phyloP scores from a whole-genome alignment of 2,888 invertebrate species.

The Cataglyphis altisquamis region DNA sequence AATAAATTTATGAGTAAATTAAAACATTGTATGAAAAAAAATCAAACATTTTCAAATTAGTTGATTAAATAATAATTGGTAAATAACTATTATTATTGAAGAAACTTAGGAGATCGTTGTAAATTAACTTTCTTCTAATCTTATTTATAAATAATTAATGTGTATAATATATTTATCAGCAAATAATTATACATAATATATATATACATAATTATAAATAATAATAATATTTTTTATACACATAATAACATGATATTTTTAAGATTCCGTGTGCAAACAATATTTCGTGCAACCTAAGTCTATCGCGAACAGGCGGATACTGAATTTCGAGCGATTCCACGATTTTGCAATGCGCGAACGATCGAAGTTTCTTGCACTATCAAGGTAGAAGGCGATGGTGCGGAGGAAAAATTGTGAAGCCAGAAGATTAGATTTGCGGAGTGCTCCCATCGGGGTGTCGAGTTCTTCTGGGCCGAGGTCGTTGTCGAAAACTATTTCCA shows the following conservation, averaged over 20 bases:
- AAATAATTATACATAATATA: background rate
- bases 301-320: background rate
- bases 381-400: conserved; percentile 14
- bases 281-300: background rate
- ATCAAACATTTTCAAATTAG: background rate
- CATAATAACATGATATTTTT: background rate
- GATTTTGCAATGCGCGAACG: conserved; percentile 27
- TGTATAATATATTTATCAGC: background rate
- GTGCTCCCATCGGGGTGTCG: conserved; percentile 45
- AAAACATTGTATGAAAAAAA: background rate
- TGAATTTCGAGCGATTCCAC: conserved; percentile 14
- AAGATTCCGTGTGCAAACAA: background rate
- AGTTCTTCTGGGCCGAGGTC: conserved; percentile 55
- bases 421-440: conserved; percentile 64
- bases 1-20: conserved; percentile 1
- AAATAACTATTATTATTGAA: background rate
- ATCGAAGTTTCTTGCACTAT: conserved; percentile 44
- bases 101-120: background rate
- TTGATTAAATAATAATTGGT: background rate
- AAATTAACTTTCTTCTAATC: background rate
- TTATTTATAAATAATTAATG: background rate
- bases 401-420: conserved; percentile 62
- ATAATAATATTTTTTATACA: background rate
- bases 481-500: conserved; percentile 61
- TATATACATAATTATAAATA: too few relatives aligned